Base-by-base conservation (phyloP, 1,140 invertebrate genomes). In the Drosophila fuyamai region DNA sequence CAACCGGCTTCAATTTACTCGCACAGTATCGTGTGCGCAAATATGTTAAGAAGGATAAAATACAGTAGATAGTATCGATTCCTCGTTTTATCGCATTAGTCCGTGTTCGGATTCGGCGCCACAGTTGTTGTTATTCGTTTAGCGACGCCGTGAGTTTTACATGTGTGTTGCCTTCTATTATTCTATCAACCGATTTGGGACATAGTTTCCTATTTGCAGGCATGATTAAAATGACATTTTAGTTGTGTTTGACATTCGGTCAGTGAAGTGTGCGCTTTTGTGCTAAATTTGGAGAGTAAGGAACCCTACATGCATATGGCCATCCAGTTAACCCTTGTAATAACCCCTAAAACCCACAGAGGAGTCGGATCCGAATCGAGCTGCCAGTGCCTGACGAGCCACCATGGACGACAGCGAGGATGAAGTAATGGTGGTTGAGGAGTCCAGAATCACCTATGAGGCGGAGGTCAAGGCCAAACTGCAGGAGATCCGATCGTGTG, bases 401-500 rank as follows among this genome's bases (percentile, higher is more conserved):
- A 32, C 2, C 29, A 81, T 86, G 78, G 46, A 47, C 1, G 62
- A 59, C 0, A 12, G 35, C 13, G 46, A 48, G n/a, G 50, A 53
- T 16, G 46, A 53, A 6, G 50, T 53, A 2, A 14, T 55, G 9
- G 29, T 13, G 4, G 12, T 46, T 6, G 29, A 8, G 36, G 27
- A 6, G 5, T 9, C 29, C 12, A 38, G 27, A 10, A 9, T 1
- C 46, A 3, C 32, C 2, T 6, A 29, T 3, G 1, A 29, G 10
- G n/a, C 12, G 27, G 7, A 50, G 23, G 23, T 38, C 8, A 13
- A n/a, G 5, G 44, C 50, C 13, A 83, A 75, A 27, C 44, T 73
- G 35, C 2, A 53, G 13, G 12, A 59, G 13, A 13, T 85, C 0
- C 74, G 78, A 7, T 23, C 29, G 13, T 48, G 38, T 48, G 51